Conservation (phyloP, 2,113 vertebrate genomes). For the Arvicanthis niloticus region DNA sequence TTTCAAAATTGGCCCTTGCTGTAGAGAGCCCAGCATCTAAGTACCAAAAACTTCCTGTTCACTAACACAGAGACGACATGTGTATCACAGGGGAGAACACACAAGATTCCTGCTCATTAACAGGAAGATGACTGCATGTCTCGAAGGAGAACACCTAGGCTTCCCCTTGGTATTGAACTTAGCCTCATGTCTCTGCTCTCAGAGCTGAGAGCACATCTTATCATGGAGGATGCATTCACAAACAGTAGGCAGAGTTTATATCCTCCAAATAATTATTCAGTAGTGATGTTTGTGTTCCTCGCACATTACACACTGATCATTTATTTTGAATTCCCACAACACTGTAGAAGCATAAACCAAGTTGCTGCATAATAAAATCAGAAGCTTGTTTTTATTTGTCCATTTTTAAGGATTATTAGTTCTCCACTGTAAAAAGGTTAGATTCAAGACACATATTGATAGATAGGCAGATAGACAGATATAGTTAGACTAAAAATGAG, state of each 20-base stretch:
- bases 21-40: slow-evolving; percentile 15
- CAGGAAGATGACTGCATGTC: no score
- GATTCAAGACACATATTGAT: background rate
- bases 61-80: background rate
- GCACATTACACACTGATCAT: background rate
- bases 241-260: slow-evolving; percentile 41
- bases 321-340: slow-evolving; percentile 6
- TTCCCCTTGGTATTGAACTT: background rate
- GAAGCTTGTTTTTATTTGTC: slow-evolving; percentile 47
- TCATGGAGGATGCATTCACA: background rate
- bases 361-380: slow-evolving; percentile 41
- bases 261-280: slow-evolving; percentile 35
- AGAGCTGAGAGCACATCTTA: slow-evolving; percentile 37
- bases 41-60: background rate
- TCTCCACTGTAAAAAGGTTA: slow-evolving; percentile 30
- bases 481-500: slow-evolving; percentile 6
- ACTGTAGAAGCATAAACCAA: background rate
- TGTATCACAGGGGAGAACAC: background rate
- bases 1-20: background rate
- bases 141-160: background rate
- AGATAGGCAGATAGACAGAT: no score
- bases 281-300: background rate
- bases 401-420: slow-evolving; percentile 35
- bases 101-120: background rate
- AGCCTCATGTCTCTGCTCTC: background rate